Percentiles rank a stretch among this genome's conserved stretches.
Evolutionary conservation across 2,797 vertebrate genomes (phyloP).

Genomic region (Gallinago solitaria): DNA sequence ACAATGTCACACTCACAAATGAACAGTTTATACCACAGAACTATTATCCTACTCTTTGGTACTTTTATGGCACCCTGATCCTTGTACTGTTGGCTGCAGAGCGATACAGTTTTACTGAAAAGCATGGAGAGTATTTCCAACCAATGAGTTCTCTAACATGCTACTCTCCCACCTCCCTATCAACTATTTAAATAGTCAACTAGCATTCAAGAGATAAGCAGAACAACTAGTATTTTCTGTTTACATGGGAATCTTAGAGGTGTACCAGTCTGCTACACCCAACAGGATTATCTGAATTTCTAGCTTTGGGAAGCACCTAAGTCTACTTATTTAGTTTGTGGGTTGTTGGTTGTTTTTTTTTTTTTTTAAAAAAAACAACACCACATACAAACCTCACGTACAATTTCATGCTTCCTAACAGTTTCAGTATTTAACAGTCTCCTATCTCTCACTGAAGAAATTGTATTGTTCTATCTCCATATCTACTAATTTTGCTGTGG

Average conservation of each 20-base stretch:
- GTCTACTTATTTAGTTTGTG: background rate
- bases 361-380: background rate
- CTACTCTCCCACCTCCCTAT: background rate
- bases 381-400: rapidly evolving
- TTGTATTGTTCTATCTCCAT: background rate
- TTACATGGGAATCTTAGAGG: background rate
- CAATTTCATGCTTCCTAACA: background rate
- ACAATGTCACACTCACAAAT: background rate
- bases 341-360: background rate
- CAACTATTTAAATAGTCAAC: background rate
- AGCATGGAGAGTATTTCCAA: background rate
- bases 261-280: background rate
- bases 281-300: background rate
- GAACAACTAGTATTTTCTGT: background rate
- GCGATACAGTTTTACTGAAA: background rate
- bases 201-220: background rate
- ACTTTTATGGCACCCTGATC: background rate
- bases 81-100: background rate
- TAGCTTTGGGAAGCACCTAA: background rate
- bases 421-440: background rate
- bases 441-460: background rate
- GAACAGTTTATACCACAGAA: background rate
- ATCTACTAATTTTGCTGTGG: background rate
- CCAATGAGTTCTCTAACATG: rapidly evolving
- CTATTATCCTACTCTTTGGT: background rate